Percentiles rank a stretch among this genome's conserved stretches.
These are phyloP conservation scores for Fratercula arctica DNA, from an alignment of 2,797 vertebrate species.

Conservation along the genomic window DNA sequence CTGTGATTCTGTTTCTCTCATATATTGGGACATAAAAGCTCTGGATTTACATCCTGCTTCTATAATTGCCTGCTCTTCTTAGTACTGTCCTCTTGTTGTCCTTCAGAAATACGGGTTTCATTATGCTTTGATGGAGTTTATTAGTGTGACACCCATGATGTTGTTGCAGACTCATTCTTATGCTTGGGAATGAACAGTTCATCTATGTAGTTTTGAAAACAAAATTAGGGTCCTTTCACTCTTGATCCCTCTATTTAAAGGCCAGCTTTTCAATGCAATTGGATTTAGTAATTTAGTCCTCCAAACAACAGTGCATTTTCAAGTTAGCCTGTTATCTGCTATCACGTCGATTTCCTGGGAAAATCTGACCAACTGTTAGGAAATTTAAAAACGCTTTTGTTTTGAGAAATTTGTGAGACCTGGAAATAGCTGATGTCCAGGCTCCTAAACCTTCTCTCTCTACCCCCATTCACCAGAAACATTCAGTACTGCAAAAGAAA, in stretches of 20 bases:
- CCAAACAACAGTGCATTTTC: neutral
- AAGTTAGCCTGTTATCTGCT: neutral
- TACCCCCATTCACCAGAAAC: neutral
- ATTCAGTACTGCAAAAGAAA: neutral
- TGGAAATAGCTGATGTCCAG: neutral
- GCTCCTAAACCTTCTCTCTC: neutral
- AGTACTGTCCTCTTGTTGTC: neutral
- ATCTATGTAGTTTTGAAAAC: neutral
- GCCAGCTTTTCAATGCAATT: neutral
- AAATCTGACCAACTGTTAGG: neutral
- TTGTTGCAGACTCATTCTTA: neutral
- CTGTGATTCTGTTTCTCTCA: neutral
- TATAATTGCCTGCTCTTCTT: neutral
- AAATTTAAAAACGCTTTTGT: neutral
- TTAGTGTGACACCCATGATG: neutral
- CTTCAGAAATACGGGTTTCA: neutral
- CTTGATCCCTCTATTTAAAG: neutral
- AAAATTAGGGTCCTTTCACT: neutral
- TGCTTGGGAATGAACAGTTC: neutral
- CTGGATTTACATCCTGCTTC: neutral
- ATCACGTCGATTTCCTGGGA: neutral
- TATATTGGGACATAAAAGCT: neutral
- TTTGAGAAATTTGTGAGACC: neutral
- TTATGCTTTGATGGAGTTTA: neutral
- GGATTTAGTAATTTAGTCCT: neutral